Evolutionary conservation across 2,888 invertebrate species (phyloP), one percentile per base, ranked within the genome.

Genomic region (Merodon equestris): DNA sequence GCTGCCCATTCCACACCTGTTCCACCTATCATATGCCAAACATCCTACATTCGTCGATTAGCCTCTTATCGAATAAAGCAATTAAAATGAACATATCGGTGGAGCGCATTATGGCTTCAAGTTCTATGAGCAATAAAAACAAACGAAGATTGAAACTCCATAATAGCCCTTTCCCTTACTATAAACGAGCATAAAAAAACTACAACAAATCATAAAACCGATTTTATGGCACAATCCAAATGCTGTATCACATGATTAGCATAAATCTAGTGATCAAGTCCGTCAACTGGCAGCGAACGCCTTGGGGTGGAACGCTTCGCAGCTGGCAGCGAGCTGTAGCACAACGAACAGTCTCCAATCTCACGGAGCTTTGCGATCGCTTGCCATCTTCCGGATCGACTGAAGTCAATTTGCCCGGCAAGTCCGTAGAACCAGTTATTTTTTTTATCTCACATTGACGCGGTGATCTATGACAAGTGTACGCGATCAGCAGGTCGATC

Each of bases 1-100:
- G n/a, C n/a, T n/a, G n/a, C n/a, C n/a, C n/a, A n/a, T n/a, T n/a
- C n/a, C n/a, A n/a, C n/a, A n/a, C n/a, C n/a, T n/a, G n/a, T n/a
- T n/a, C n/a, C n/a, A n/a, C n/a, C 27, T 27, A 4, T 27, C 27
- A 27, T 7, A 27, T 2, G 7, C 3, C 27, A 27, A 2, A 4
- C 2, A 27, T 27, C 27, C 7, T 27, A 27, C 27, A 27, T 27
- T 27, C 27, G 7, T 27, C 27, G 27, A 27, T 27, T 27, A 27
- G 27, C 27, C 2, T 27, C 27, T 44, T 48, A 66, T 40, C 3
- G 40, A 3, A 9, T n/a, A 5, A 10, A 40, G 27, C 40, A 48
- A 61, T 70, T 61, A 60, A 61, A 70, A 60, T 61, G 54, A 70
- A 54, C 53, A 53, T 51, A 36, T 50, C 53, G 19, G 10, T 38